Percentiles rank a stretch among this genome's conserved stretches.
These are phyloP conservation scores for Pampusana beccarii DNA, from an alignment of 2,113 vertebrate species.

Conservation along the genomic window DNA sequence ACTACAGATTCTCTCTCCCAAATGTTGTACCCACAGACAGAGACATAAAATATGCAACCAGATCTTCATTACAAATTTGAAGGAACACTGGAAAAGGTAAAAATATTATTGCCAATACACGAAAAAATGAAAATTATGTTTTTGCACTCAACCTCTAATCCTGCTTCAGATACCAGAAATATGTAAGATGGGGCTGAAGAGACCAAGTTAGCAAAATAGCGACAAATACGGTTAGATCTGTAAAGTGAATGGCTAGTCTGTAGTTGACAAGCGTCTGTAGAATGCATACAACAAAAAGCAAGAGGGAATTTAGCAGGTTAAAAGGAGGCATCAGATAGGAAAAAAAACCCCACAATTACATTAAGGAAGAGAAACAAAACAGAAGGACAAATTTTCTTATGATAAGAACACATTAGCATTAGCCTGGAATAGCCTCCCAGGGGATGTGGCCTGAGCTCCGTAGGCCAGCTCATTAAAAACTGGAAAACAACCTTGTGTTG, in stretches of 20 bases:
- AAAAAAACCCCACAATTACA: neutral
- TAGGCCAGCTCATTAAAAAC: slow-evolving; percentile 58
- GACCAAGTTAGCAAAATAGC: neutral
- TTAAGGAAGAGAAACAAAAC: slow-evolving; percentile 23
- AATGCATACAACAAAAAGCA: neutral
- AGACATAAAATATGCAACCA: neutral
- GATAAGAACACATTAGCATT: slow-evolving; percentile 35
- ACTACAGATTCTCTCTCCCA: neutral
- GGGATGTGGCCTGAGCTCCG: slow-evolving; percentile 32
- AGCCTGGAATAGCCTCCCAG: slow-evolving; percentile 27
- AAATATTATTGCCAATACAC: neutral
- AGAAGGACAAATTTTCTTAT: slow-evolving; percentile 12
- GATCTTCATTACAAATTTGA: neutral
- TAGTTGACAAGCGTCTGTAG: neutral
- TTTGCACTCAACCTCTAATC: neutral
- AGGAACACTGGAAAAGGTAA: neutral
- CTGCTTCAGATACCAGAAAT: neutral
- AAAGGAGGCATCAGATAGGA: neutral
- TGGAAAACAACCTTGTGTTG: slow-evolving; percentile 39
- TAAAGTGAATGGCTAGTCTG: neutral
- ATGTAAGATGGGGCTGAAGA: neutral
- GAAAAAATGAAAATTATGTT: neutral
- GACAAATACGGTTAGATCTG: neutral
- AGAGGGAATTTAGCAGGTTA: slow-evolving; percentile 5
- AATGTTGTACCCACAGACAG: neutral